phyloP scores from a whole-genome alignment of 2,888 invertebrate species.

The Lepidocyrtoides sp. region DNA sequence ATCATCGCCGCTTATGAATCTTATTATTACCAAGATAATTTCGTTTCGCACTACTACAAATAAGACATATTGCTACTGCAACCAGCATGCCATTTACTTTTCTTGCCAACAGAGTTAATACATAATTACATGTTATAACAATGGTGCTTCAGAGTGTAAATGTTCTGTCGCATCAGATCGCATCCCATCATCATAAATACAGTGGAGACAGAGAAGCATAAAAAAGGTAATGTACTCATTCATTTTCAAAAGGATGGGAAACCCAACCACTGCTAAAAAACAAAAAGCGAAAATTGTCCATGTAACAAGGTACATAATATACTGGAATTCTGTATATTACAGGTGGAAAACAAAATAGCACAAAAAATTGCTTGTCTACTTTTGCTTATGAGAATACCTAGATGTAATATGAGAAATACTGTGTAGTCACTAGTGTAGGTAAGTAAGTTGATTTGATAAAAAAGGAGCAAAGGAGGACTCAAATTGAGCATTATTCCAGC shows the following conservation, averaged over 20 bases:
- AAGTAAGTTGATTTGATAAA: not conserved
- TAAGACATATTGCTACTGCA: constrained; percentile 38
- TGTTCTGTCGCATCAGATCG: constrained; percentile 27
- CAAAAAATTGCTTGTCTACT: not conserved
- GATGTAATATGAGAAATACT: not conserved
- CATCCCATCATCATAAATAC: constrained; percentile 37
- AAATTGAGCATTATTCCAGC: not conserved
- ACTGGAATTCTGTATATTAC: not conserved
- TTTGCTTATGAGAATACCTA: not conserved
- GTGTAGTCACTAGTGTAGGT: not conserved
- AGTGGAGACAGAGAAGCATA: constrained; percentile 29
- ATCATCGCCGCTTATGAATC: not conserved
- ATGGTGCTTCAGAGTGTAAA: not conserved
- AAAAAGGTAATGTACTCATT: constrained; percentile 37
- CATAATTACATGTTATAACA: not conserved
- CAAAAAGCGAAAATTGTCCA: constrained; percentile 14
- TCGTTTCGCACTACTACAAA: constrained; percentile 19
- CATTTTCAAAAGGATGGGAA: constrained; percentile 50
- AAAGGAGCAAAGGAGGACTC: not conserved
- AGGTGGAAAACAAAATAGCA: not conserved
- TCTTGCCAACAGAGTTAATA: not conserved
- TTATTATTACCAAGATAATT: not conserved
- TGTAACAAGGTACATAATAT: not conserved
- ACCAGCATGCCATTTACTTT: not conserved
- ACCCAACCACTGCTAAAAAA: constrained; percentile 51